phyloP scores from a whole-genome alignment of 2,113 vertebrate genomes.

The Mola mola region DNA sequence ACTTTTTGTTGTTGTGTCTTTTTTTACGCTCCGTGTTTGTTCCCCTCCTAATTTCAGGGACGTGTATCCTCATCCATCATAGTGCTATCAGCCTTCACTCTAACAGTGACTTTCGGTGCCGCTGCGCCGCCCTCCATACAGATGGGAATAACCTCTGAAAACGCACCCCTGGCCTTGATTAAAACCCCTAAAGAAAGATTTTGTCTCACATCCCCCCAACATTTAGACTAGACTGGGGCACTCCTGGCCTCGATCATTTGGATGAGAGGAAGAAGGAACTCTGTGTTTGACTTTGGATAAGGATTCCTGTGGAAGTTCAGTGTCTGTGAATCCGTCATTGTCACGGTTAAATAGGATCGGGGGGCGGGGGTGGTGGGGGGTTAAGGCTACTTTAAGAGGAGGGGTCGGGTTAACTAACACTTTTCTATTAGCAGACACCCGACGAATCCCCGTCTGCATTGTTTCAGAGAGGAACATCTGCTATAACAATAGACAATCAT shows the following conservation, averaged over 20 bases:
- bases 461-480: constrained; percentile 66
- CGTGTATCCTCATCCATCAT: constrained; percentile 81
- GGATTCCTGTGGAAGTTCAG: constrained; percentile 70
- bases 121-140: constrained; percentile 63
- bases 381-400: constrained; percentile 37
- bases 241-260: constrained; percentile 16
- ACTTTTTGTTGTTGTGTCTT: not conserved
- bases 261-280: constrained; percentile 45
- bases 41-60: constrained; percentile 15
- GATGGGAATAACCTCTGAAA: constrained; percentile 59
- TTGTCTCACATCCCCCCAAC: constrained; percentile 29
- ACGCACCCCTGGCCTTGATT: constrained; percentile 58
- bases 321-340: constrained; percentile 83
- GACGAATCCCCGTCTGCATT: constrained; percentile 51
- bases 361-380: no score
- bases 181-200: constrained; percentile 38
- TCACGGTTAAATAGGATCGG: constrained; percentile 65
- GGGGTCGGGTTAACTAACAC: constrained; percentile 55
- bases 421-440: constrained; percentile 40
- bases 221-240: constrained; percentile 27
- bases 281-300: constrained; percentile 56
- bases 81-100: constrained; percentile 58
- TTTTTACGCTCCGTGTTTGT: not conserved
- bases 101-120: constrained; percentile 47
- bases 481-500: constrained; percentile 48